Evolutionary conservation across 2,113 vertebrate genomes (phyloP), one percentile per base, ranked within the genome.

Genomic region (Lutjanus erythropterus): DNA sequence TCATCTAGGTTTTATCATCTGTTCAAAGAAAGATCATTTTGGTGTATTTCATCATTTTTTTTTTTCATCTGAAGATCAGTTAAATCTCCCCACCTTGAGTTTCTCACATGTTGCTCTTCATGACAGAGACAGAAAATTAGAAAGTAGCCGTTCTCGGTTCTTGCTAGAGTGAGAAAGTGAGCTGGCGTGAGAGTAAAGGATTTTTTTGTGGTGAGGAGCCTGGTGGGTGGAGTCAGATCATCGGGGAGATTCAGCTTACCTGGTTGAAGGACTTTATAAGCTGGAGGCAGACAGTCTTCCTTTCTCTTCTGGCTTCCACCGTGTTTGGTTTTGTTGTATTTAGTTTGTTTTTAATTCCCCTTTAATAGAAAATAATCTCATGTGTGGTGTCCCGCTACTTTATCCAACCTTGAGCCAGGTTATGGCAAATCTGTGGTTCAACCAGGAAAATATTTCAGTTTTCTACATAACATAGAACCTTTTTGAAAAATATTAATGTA

Each of bases 1-100:
- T 44, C 25, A 16, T 60, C 44, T 59, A 27, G 58, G 41, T 65
- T 75, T 70, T 49, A 41, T 70, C 56, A 44, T 50, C 25, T 44
- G 14, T 41, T 56, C 39, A 71, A n/a, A 59, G 35, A 35, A 27
- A 29, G 56, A 62, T 58, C 0, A 1, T 49, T 66, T 56, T 60
- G 9, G 47, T 31, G 29, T 44, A 18, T 79, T 71, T 42, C 5
- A 6, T 37, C 9, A 25, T 35, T 76, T 85, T 71, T 35, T 23
- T 70, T 71, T 35, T 23, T 70, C 46, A 29, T 74, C 39, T 68
- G 46, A 27, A 1, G 11, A 53, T 42, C 44, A 19, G 9, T 42
- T 66, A 9, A 52, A 14, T 71, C 33, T 49, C 19, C 47, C 37
- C 8, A 39, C 31, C 14, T 4, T 27, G 53, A 44, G n/a, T 46